Base-by-base conservation (phyloP, 1,140 invertebrate species). In the Euura lappo region DNA sequence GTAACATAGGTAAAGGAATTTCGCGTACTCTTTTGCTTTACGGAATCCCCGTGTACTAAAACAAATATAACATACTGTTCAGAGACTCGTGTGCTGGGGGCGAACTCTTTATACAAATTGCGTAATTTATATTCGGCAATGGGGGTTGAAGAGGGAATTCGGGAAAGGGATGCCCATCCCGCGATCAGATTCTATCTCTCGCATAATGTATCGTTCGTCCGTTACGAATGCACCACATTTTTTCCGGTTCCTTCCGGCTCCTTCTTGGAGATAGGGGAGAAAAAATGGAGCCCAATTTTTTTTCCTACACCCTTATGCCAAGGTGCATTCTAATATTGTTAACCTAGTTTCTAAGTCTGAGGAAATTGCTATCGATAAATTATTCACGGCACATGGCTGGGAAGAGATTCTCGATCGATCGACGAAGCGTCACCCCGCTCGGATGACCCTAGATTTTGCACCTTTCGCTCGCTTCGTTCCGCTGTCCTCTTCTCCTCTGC, bases 141-240 rank as follows among this genome's bases (percentile, higher is more conserved):
- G 51, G 3, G 51, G 51, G 13, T 60, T 8, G 51, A n/a, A 60
- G 8, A 8, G 5, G 51, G 2, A 6, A 5, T n/a, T 6, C 3
- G 51, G 51, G 5, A 11, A 60, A 60, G 51, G 51, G 13, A 60
- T 60, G 51, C 51, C 51, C 51, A 60, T 60, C 51, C 13, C 51
- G 51, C 51, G 10, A 60, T 60, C 51, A 8, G 51, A 60, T 60
- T 60, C 51, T 60, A 60, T 60, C 51, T 60, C 51, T 1, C 8
- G 51, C 6, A 60, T 3, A 60, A 60, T n/a, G 51, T 60, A 60
- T 60, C 51, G 51, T 60, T 60, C 51, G 51, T 60, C 51, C 51
- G 51, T 60, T 60, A 60, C 51, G 51, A 60, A 60, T 60, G 51
- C 51, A 60, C 51, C 51, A n/a, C 51, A 60, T 60, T 60, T 60